Percentiles rank a stretch among this genome's conserved stretches.
Evolutionary conservation across 2,797 vertebrate species (phyloP).

Genomic region (Bufotes viridis): DNA sequence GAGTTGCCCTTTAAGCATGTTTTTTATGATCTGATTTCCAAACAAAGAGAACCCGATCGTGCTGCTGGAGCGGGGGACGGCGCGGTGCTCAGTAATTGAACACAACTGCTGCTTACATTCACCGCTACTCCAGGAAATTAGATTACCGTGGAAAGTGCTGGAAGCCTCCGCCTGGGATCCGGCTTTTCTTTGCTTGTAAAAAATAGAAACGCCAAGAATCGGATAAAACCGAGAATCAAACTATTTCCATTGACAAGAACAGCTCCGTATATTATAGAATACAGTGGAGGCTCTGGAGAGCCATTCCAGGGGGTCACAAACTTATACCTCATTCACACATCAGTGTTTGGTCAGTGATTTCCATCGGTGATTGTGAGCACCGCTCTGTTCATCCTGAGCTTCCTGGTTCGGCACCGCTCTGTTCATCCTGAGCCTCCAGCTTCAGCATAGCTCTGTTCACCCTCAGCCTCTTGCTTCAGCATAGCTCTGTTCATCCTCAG

Average conservation of each 20-base stretch:
- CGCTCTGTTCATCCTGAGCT: too few species aligned
- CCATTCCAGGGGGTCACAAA: too few species aligned
- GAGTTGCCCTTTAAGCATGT: background rate
- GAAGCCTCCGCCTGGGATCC: constrained; percentile 10
- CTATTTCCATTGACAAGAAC: background rate
- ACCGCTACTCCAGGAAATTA: background rate
- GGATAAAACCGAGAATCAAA: background rate
- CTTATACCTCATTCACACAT: too few species aligned
- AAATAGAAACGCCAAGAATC: background rate
- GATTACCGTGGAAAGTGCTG: background rate
- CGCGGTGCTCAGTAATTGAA: background rate
- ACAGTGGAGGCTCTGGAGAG: too few species aligned
- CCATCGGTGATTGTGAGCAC: too few species aligned
- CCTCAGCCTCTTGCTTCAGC: too few species aligned
- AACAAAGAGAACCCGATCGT: background rate
- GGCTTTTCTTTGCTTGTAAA: constrained; percentile 21
- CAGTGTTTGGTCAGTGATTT: too few species aligned
- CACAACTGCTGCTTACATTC: background rate
- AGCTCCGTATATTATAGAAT: background rate
- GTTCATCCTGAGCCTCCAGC: too few species aligned
- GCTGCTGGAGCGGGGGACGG: background rate
- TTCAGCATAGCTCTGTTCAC: too few species aligned
- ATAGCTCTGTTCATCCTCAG: too few species aligned
- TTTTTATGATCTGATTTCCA: background rate
- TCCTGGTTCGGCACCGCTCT: too few species aligned